phyloP scores from a whole-genome alignment of 2,113 vertebrate genomes.

The Petrocephalus microphthalmus region DNA sequence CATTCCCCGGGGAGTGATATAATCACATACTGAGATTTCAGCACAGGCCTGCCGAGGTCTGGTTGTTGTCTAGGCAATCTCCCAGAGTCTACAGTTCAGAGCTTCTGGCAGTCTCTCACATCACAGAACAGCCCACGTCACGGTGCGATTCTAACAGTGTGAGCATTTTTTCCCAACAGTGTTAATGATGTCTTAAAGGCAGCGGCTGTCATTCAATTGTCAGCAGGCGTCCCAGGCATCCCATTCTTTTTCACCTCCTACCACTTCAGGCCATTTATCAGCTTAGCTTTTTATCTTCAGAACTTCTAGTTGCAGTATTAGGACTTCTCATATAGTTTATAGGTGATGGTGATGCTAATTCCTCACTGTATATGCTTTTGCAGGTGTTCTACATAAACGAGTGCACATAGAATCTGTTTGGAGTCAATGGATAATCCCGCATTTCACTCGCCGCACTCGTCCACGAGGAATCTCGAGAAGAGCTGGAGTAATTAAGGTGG shows the following conservation, averaged over 20 bases:
- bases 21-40: conserved; percentile 1
- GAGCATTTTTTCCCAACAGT: neutral
- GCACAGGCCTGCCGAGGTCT: neutral
- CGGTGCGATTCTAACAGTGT: neutral
- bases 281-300: neutral
- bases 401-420: neutral
- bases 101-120: conserved; percentile 2
- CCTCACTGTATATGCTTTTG: neutral
- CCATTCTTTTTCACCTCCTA: neutral
- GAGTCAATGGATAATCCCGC: neutral
- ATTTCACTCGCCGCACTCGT: neutral
- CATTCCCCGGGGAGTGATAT: neutral
- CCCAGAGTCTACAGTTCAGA: conserved; percentile 1
- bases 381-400: neutral
- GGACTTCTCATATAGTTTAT: neutral
- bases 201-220: neutral
- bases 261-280: neutral
- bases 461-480: neutral
- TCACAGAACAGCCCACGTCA: neutral
- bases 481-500: neutral
- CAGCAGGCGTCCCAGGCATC: neutral
- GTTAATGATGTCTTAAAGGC: conserved; percentile 15
- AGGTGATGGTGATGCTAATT: neutral
- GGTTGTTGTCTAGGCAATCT: neutral
- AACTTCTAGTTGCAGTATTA: neutral